Conservation (phyloP, 2,113 vertebrate genomes). For the Tyrannus savana region DNA sequence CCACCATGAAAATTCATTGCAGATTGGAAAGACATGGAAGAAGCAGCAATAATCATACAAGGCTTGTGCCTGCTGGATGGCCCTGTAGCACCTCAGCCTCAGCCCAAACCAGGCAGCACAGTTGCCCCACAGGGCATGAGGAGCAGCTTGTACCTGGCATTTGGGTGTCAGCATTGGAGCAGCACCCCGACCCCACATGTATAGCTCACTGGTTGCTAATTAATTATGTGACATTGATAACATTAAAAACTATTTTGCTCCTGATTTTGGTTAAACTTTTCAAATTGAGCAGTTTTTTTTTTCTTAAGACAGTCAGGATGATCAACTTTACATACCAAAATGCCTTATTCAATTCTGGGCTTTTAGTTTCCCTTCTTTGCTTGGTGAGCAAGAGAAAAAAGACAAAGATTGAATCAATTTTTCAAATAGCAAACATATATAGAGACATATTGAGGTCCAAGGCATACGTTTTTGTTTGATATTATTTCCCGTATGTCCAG, state of each 20-base stretch:
- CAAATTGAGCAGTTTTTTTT: background rate
- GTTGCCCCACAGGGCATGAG: rapidly evolving
- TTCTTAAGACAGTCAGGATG: background rate
- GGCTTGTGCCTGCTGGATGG: background rate
- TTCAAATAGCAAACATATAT: background rate
- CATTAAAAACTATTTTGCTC: background rate
- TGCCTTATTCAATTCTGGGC: background rate
- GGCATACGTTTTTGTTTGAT: background rate
- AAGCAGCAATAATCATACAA: background rate
- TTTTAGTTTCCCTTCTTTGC: background rate
- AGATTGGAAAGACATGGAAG: background rate
- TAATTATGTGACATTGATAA: background rate
- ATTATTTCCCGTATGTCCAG: background rate
- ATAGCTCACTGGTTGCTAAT: background rate
- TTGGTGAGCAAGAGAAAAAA: background rate
- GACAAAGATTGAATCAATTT: background rate
- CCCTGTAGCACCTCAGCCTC: rapidly evolving
- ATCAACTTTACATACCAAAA: background rate
- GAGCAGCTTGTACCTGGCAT: background rate
- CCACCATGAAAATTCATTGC: rapidly evolving
- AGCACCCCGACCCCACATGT: background rate
- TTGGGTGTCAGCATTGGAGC: background rate
- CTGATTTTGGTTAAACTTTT: background rate
- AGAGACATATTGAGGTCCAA: background rate
- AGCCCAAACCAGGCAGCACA: background rate